phyloP scores from a whole-genome alignment of 2,797 vertebrate species.

The Karalla daura region DNA sequence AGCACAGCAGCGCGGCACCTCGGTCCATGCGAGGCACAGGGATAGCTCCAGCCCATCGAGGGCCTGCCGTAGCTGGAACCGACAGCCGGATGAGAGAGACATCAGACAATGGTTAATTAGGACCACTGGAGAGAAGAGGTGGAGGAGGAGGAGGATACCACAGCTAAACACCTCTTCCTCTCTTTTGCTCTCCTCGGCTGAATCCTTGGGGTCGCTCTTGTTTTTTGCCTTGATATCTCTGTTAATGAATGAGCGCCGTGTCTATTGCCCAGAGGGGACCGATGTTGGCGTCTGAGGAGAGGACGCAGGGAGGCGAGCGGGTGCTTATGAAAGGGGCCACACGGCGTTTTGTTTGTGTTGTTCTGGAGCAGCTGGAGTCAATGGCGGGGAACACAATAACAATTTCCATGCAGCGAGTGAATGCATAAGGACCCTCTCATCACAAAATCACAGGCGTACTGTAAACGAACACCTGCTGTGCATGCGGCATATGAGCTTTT shows the following conservation, averaged over 20 bases:
- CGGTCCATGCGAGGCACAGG: conserved; percentile 29
- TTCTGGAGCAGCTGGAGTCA: conserved; percentile 77
- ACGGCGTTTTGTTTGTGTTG: conserved; percentile 71
- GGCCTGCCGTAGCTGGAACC: conserved; percentile 47
- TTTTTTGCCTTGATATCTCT: conserved; percentile 75
- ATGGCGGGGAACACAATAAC: conserved; percentile 75
- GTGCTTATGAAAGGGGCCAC: conserved; percentile 4
- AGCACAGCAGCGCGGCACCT: conserved; percentile 23
- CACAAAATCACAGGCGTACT: conserved; percentile 55
- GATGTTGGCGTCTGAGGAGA: conserved; percentile 53
- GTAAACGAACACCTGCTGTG: conserved; percentile 68
- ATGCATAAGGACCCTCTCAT: conserved; percentile 70
- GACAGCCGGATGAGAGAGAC: conserved; percentile 73
- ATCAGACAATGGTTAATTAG: conserved; percentile 77
- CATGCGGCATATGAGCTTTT: conserved; percentile 38
- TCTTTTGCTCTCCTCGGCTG: conserved; percentile 31
- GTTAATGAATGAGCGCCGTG: conserved; percentile 71
- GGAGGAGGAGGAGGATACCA: conserved; percentile 50
- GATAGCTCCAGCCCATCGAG: conserved; percentile 38
- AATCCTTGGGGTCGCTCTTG: conserved; percentile 69
- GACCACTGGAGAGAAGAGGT: conserved; percentile 65
- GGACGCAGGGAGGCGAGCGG: conserved; percentile 37
- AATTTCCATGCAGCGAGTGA: conserved; percentile 67
- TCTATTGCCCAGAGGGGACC: conserved; percentile 62
- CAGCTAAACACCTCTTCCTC: conserved; percentile 61